Base-by-base conservation (phyloP, 2,888 invertebrate species). In the Andrena fulva region DNA sequence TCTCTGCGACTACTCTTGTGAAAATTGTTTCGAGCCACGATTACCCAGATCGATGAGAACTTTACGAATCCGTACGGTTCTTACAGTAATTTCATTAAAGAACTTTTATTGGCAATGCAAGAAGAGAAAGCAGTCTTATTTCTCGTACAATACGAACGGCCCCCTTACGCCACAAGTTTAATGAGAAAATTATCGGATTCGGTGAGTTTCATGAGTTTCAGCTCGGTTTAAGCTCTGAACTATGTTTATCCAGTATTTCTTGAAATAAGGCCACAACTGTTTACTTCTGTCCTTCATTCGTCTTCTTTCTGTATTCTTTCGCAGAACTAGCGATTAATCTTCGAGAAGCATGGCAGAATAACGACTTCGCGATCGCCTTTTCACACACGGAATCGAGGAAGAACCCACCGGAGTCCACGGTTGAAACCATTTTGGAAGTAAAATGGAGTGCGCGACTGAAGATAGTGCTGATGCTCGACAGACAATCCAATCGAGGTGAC, bases 391-490 rank as follows among this genome's bases (percentile, higher is more conserved):
- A 94, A 86, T 94, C 95, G 1, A 94, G 94, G 80, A 95, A 94
- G 88, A 93, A 95, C 69, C 92, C 93, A 2, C 92, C 94, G 10
- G 92, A 94, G 54, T 89, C 94, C 16, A 31, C 56, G 50, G 76
- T 89, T 4, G 96, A 96, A 91, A 95, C 95, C 0, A 91, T 96
- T 2, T 94, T 96, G 79, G 94, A 95, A 2, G 94, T 95, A 2
- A 95, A 95, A 82, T 96, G 95, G 12, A 94, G 94, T 68, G 93
- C 95, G 0, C 94, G 95, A 74, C 94, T 95, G 77, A 95, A 95
- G 89, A 95, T 96, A 84, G 92, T 94, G 10, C 88, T 96, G 35
- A 93, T 95, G 90, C 92, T 96, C 48, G 96, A 96, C 90, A 93
- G 95, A 82, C 93, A 94, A 75, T 92, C 94, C 4, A 95, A 95